A percentile compares a stretch with the other conserved stretches of the same genome.
Conservation (phyloP, 2,113 vertebrate genomes). For the Aplodontia rufa region DNA sequence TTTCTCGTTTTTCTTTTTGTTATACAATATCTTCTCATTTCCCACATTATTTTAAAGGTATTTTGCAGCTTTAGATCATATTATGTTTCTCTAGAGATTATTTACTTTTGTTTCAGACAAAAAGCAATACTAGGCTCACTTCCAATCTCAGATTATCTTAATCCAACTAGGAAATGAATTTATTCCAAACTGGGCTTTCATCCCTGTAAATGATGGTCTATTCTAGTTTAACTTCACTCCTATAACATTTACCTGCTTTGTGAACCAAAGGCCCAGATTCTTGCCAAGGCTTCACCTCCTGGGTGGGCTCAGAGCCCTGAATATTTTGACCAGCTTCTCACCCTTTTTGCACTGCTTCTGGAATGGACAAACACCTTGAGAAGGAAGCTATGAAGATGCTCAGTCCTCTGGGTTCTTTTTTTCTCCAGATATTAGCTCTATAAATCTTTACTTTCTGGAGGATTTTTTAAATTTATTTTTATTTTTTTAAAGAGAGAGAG, state of each 20-base stretch:
- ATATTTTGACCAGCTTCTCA: not conserved
- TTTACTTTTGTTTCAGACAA: not conserved
- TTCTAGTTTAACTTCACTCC: not conserved
- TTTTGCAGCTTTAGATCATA: not conserved
- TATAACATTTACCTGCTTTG: not conserved
- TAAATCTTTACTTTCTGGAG: not conserved
- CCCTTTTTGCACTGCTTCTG: not conserved
- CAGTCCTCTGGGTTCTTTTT: not conserved
- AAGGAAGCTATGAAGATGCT: not conserved
- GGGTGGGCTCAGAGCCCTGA: not conserved
- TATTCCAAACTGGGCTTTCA: not conserved
- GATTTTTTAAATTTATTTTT: not conserved
- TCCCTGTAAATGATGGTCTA: not conserved
- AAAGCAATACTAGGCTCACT: not conserved
- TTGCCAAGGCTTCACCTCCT: not conserved
- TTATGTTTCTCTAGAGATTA: not conserved
- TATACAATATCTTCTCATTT: not conserved
- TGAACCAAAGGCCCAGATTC: not conserved
- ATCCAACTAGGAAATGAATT: conserved; percentile 1
- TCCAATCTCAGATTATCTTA: not conserved
- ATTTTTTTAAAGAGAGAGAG: too few relatives aligned
- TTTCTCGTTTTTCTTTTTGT: not conserved
- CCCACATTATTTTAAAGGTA: not conserved
- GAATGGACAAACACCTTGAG: not conserved
- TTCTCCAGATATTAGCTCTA: not conserved